Conservation (phyloP, 2,113 vertebrate genomes). For the Mohoua ochrocephala region DNA sequence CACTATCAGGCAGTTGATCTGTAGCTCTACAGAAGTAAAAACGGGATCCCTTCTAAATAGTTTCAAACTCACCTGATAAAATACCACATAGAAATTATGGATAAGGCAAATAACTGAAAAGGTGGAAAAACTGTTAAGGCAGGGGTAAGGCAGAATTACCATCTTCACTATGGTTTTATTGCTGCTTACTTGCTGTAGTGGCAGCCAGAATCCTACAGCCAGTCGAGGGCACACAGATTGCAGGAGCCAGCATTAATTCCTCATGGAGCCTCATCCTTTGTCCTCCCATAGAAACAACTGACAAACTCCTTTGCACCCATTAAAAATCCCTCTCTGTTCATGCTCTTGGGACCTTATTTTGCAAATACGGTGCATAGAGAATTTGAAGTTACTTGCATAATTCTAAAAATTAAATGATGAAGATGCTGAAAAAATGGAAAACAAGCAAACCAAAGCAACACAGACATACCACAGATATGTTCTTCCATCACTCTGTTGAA, state of each 20-base stretch:
- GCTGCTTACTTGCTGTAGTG: background rate
- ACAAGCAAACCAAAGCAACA: background rate
- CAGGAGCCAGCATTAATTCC: background rate
- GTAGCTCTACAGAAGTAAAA: background rate
- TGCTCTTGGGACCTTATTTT: background rate
- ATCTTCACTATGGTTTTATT: background rate
- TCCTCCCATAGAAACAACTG: background rate
- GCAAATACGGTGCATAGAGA: rapidly evolving
- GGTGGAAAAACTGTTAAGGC: background rate
- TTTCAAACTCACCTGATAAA: background rate
- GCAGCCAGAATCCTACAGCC: background rate
- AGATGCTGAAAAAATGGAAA: background rate
- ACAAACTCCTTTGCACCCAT: background rate
- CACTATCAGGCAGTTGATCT: background rate
- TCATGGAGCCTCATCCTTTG: background rate
- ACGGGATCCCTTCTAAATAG: background rate
- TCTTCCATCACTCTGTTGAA: background rate
- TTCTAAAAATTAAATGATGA: background rate
- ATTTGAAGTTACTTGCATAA: background rate
- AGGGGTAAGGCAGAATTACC: background rate
- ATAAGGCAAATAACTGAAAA: background rate
- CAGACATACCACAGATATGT: background rate
- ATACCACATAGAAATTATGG: background rate
- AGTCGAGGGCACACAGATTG: background rate
- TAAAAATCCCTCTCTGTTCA: background rate